phyloP scores from a whole-genome alignment of 2,888 invertebrate species.

The Villa cingulata region DNA sequence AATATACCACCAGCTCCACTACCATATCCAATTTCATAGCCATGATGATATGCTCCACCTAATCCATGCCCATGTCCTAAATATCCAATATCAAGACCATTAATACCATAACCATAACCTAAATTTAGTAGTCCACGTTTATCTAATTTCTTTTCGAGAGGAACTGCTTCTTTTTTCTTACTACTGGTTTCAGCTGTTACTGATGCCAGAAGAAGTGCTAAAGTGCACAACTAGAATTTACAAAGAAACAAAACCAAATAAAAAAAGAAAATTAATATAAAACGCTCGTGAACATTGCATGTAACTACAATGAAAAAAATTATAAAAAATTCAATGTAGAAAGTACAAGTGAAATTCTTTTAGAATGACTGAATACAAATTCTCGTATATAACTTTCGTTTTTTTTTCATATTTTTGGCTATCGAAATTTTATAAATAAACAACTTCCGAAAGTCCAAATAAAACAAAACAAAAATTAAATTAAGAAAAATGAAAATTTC shows the following conservation, averaged over 20 bases:
- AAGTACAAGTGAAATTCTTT: too few species aligned
- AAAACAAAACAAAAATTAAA: too few species aligned
- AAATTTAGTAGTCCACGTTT: constrained; percentile 67
- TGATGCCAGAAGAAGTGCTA: constrained; percentile 61
- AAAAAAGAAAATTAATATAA: constrained; percentile 1
- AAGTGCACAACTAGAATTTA: constrained; percentile 48
- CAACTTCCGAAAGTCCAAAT: too few species aligned
- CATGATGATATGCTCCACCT: constrained; percentile 40
- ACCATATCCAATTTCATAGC: constrained; percentile 29
- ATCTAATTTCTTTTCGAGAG: constrained; percentile 62
- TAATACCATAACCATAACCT: constrained; percentile 66
- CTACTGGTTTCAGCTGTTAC: constrained; percentile 51
- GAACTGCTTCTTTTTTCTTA: constrained; percentile 46
- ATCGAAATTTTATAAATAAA: too few species aligned
- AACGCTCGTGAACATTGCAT: neutral
- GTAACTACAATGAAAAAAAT: too few species aligned
- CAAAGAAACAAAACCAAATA: constrained; percentile 20
- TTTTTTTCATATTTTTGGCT: too few species aligned
- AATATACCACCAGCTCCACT: constrained; percentile 24
- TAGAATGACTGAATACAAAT: too few species aligned
- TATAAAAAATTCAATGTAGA: too few species aligned
- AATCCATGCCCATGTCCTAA: constrained; percentile 46
- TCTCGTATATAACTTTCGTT: too few species aligned
- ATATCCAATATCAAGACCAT: constrained; percentile 61
- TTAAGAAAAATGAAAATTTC: too few species aligned